These are phyloP conservation scores for Fulmarus glacialis DNA, from an alignment of 2,113 vertebrate genomes.

Conservation along the genomic window DNA sequence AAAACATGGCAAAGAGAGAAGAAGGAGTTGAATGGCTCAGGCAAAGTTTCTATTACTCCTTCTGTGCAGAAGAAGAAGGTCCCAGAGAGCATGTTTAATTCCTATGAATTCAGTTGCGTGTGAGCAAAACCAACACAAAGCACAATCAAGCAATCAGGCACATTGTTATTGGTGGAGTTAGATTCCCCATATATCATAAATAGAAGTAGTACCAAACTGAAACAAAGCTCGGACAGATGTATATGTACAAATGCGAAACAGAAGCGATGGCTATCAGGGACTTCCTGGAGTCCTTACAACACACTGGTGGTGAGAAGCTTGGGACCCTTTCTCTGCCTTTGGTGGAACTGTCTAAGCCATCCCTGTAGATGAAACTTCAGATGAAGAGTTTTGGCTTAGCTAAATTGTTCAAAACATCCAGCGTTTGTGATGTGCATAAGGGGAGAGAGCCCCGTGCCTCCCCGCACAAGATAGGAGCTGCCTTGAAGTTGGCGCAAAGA, in stretches of 20 bases:
- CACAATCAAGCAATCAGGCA: not conserved
- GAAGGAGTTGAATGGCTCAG: not conserved
- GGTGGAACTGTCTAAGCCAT: not conserved
- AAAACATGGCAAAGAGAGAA: not conserved
- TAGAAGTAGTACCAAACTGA: not conserved
- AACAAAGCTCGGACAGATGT: constrained; percentile 10
- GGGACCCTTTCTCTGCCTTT: not conserved
- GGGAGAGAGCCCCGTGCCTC: not conserved
- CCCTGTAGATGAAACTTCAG: not conserved
- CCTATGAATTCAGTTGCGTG: not conserved
- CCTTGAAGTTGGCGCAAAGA: not conserved
- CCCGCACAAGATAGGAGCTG: fast-evolving
- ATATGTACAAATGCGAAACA: not conserved
- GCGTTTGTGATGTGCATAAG: not conserved
- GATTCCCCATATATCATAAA: not conserved
- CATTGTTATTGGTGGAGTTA: not conserved
- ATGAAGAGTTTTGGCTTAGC: not conserved
- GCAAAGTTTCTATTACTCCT: not conserved
- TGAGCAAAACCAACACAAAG: not conserved
- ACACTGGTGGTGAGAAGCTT: not conserved
- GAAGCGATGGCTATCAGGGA: not conserved
- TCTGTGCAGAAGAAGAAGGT: not conserved
- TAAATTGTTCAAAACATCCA: not conserved
- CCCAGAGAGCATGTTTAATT: not conserved
- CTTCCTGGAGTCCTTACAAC: not conserved